These are phyloP conservation scores for Pseudococcus viburni DNA, from an alignment of 2,888 invertebrate genomes.

Conservation along the genomic window DNA sequence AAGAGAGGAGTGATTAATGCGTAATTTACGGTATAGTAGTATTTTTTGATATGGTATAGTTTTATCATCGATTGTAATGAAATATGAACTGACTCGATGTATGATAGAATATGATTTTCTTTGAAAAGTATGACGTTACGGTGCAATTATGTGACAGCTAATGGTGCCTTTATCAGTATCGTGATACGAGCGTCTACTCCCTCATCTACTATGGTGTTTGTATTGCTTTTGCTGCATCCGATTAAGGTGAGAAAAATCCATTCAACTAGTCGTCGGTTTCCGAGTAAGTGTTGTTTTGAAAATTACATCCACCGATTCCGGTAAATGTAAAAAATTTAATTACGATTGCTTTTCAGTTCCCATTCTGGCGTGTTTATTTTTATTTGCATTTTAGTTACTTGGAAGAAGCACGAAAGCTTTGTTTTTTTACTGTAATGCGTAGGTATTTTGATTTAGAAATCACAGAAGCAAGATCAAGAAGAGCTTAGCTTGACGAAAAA, in stretches of 20 bases:
- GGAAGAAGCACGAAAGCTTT: slow-evolving; percentile 56
- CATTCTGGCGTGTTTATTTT: slow-evolving; percentile 27
- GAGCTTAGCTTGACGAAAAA: slow-evolving; percentile 35
- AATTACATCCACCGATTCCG: not conserved
- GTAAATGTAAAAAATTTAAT: not conserved
- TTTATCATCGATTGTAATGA: not conserved
- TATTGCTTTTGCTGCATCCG: not conserved
- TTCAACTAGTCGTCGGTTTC: not conserved
- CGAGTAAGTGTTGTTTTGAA: not conserved
- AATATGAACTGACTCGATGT: not conserved
- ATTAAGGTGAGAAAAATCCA: slow-evolving; percentile 23
- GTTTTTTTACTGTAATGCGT: slow-evolving; percentile 12
- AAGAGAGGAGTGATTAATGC: not conserved
- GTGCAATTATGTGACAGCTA: slow-evolving; percentile 39
- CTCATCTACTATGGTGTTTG: not conserved
- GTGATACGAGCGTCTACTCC: slow-evolving; percentile 21
- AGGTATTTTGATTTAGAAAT: slow-evolving; percentile 7
- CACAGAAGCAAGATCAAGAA: not conserved
- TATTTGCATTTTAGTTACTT: slow-evolving; percentile 29
- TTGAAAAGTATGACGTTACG: slow-evolving; percentile 38
- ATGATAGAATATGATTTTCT: not conserved
- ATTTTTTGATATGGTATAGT: not conserved
- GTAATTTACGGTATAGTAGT: not conserved
- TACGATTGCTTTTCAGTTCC: not conserved
- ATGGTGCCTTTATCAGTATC: slow-evolving; percentile 27